Evolutionary conservation across 2,888 invertebrate species (phyloP).

Genomic region (Drosophila nigritarsus): DNA sequence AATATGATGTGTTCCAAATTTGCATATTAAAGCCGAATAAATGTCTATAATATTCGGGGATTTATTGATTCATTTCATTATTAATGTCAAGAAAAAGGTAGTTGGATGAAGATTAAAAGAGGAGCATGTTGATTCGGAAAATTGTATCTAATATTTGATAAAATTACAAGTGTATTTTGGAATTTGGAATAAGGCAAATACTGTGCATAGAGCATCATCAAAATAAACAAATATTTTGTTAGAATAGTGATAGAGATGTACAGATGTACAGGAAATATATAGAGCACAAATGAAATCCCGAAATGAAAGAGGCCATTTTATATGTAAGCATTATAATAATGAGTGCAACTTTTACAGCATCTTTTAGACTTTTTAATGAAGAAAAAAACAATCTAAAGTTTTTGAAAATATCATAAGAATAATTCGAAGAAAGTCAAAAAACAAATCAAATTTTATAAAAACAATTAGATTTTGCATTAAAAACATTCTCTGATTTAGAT

Average conservation of each 20-base stretch:
- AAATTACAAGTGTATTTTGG: neutral
- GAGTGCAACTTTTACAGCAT: neutral
- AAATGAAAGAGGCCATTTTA: rapidly evolving
- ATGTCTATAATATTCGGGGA: neutral
- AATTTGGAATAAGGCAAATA: neutral
- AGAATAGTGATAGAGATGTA: neutral
- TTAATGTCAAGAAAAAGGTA: neutral
- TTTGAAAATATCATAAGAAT: neutral
- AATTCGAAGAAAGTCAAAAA: neutral
- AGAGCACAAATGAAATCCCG: neutral
- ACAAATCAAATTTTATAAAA: too few relatives aligned
- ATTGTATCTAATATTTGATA: neutral
- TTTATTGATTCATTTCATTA: neutral
- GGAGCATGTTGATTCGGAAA: neutral
- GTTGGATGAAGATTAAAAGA: neutral
- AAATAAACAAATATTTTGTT: neutral
- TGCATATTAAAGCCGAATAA: neutral
- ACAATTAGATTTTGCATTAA: neutral
- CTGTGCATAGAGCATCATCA: neutral
- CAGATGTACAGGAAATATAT: neutral
- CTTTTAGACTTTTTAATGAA: neutral
- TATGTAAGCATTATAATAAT: neutral
- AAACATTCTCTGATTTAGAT: neutral
- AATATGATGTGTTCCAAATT: neutral
- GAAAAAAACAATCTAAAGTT: neutral